Evolutionary conservation across 2,797 vertebrate species (phyloP), one percentile per base, ranked within the genome.

Genomic region (Tokudaia muenninki): DNA sequence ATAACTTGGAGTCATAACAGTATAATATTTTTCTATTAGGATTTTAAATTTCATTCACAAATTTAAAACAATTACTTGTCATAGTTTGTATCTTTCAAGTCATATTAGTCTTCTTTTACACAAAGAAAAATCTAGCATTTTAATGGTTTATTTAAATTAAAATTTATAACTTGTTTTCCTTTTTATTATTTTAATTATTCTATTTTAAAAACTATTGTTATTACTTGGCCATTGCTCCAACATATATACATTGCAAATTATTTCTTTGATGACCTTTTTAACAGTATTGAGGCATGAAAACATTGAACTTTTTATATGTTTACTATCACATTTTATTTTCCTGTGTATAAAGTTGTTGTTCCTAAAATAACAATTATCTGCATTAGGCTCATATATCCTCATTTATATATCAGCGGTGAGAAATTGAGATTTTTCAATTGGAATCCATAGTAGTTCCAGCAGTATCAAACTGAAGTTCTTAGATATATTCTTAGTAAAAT

Each of bases 11-110:
- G 87, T 91, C 74, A 95, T 89, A 44, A 70, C 37, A 80, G 21
- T 94, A 52, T 57, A 26, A 41, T 92, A 11, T 95, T 89, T 91
- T 83, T 83, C 29, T 97, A 41, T 94, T 97, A 77, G 82, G 72
- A 70, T 86, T 50, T 26, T 87, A 92, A 34, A 44, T 94, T 94
- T 83, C 26, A 95, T 47, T 75, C 41, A 55, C 57, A 74, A 92
- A 63, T 91, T 90, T 92, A 47, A 82, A 93, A 96, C 22, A 92
- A 2, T 87, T 34, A 19, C 29, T 55, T 63, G 44, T 90, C 41
- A 87, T 34, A 89, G 19, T 84, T 92, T 6, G 3, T 74, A 87
- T 90, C 74, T 93, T 91, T 7, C 65, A 84, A 90, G 17, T 65
- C n/a, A 41, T 9, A 34, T 52, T 14, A 77, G 34, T 41, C 47